Percentiles rank a stretch among this genome's conserved stretches.
Conservation (phyloP, 1,140 invertebrate species). For the Drosophila athabasca region DNA sequence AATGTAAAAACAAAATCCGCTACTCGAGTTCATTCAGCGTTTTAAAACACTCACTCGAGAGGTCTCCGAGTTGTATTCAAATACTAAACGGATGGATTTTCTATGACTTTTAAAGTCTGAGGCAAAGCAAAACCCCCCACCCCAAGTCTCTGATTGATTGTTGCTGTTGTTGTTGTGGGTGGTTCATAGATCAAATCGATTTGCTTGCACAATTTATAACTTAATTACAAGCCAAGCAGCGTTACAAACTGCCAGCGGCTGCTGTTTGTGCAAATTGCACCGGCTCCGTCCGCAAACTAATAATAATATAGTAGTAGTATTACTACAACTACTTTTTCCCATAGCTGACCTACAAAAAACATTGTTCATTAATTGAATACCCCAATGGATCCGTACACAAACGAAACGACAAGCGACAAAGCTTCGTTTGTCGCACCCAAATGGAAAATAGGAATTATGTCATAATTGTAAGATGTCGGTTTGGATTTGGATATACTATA, state of each 20-base stretch:
- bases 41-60: conserved; percentile 2
- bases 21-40: too few species aligned
- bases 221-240: conserved; percentile 75
- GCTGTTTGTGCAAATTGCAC: conserved; percentile 52
- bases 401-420: conserved; percentile 3
- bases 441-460: conserved; percentile 62
- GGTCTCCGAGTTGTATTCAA: conserved; percentile 1
- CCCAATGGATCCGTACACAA: background rate
- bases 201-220: conserved; percentile 71
- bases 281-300: conserved; percentile 5
- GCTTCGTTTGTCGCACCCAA: conserved; percentile 15
- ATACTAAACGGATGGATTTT: background rate
- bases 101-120: conserved; percentile 29
- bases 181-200: conserved; percentile 66
- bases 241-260: conserved; percentile 65
- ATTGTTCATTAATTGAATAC: conserved; percentile 54
- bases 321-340: conserved; percentile 31
- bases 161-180: conserved; percentile 35
- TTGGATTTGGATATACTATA: conserved; percentile 21
- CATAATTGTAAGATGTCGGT: conserved; percentile 56
- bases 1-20: too few species aligned
- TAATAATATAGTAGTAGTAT: conserved; percentile 19
- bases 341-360: conserved; percentile 60
- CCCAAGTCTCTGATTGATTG: conserved; percentile 47
- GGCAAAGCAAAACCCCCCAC: conserved; percentile 11